Evolutionary conservation across 2,113 vertebrate genomes (phyloP), one percentile per base, ranked within the genome.

Genomic region (Xiphophorus hellerii): DNA sequence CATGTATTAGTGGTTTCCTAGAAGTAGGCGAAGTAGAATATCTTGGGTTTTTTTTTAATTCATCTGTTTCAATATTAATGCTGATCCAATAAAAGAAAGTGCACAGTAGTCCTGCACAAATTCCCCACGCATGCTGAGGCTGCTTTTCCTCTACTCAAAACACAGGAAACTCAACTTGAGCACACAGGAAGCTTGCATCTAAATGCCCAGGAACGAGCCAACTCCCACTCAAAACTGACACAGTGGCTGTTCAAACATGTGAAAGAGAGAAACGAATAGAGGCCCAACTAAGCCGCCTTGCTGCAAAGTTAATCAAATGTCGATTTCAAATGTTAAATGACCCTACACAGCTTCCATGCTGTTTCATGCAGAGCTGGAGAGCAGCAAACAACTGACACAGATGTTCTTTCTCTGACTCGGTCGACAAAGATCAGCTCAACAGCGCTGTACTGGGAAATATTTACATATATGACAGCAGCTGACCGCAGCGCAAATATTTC

Each of bases 141-240:
- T 30, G 83, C 74, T 69, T 68, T 90, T 89, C 75, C 86, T 84
- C 65, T 88, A 48, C 74, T 85, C 61, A 37, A 66, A 88, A 82
- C 87, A 86, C 86, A 90, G 91, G 91, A 93, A 87, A 82, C 80
- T 66, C 65, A 37, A 60, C 62, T 61, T 44, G 68, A 87, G 81
- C 86, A 74, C 68, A 81, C 84, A 90, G 84, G 89, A 93, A 91
- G 89, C 65, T 73, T 71, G 77, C 3, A 76, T 84, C 66, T 48
- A 27, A n/a, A 72, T 62, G 84, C 39, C 37, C 81, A 77, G 74
- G 81, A 82, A 77, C 5, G 27, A 74, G 81, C 62, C 74, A 84
- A 22, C 73, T 76, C 67, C 65, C 28, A 20, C 70, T 58, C 31
- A 76, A 74, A 64, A 22, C 54, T 20, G 68, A 83, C 64, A 69